These are phyloP conservation scores for Campoplex nolae DNA, from an alignment of 2,888 invertebrate genomes.

Conservation along the genomic window DNA sequence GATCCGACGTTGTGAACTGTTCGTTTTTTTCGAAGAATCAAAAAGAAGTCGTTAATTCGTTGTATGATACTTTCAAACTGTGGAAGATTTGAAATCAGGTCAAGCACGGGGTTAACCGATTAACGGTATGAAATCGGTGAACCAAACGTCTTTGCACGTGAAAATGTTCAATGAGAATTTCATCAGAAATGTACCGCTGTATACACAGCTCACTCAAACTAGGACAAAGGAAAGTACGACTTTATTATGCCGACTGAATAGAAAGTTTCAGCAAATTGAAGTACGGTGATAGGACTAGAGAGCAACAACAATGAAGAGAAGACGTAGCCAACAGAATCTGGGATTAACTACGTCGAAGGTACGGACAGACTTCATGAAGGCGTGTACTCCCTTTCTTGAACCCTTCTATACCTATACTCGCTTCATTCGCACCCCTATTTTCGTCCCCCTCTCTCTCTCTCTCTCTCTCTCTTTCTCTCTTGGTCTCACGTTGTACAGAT, in stretches of 20 bases:
- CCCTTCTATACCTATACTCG: slow-evolving; percentile 26
- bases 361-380: slow-evolving; percentile 21
- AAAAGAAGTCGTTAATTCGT: too few relatives aligned
- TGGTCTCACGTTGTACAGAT: slow-evolving; percentile 42
- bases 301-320: slow-evolving; percentile 51
- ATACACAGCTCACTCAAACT: background rate
- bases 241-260: slow-evolving; percentile 74
- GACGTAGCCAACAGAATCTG: slow-evolving; percentile 21
- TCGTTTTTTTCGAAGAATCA: too few relatives aligned
- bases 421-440: slow-evolving; percentile 35
- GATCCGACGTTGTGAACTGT: too few relatives aligned
- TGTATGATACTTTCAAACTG: background rate
- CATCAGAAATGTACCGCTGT: background rate
- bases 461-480: slow-evolving; percentile 3
- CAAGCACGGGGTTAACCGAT: background rate
- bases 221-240: slow-evolving; percentile 47
- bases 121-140: background rate
- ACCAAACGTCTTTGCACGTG: background rate
- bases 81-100: background rate
- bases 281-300: slow-evolving; percentile 67
- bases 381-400: slow-evolving; percentile 39
- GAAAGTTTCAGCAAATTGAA: slow-evolving; percentile 73
- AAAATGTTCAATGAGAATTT: background rate
- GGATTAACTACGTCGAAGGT: slow-evolving; percentile 36
- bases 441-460: background rate